Conservation (phyloP, 2,797 vertebrate species). For the Ciconia nigra region DNA sequence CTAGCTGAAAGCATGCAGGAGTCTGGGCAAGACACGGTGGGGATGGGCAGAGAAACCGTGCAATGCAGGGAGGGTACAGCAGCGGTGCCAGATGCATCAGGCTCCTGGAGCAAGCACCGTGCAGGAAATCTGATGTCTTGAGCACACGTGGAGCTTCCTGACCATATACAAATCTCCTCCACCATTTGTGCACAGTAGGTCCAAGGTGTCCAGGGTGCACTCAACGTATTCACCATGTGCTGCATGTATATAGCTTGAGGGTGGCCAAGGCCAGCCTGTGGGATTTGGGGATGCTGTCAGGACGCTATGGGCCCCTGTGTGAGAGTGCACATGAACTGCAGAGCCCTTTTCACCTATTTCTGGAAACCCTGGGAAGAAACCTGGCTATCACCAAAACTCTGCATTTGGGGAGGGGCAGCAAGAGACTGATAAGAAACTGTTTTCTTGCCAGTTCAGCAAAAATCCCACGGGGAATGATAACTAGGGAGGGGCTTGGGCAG, state of each 20-base stretch:
- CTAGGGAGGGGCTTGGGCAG: not conserved
- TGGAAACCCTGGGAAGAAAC: not conserved
- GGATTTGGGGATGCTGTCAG: not conserved
- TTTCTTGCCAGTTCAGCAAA: not conserved
- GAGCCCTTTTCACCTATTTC: not conserved
- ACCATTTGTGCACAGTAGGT: not conserved
- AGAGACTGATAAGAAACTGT: not conserved
- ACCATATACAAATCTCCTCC: not conserved
- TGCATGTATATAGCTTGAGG: not conserved
- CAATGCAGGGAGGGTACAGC: not conserved
- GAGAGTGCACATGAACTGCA: not conserved
- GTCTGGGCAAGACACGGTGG: not conserved
- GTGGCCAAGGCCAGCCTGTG: not conserved
- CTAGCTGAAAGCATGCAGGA: not conserved
- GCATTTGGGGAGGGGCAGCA: not conserved
- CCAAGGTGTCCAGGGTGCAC: not conserved
- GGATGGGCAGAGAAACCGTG: not conserved
- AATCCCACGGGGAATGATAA: not conserved
- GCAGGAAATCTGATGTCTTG: not conserved
- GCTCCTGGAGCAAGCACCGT: not conserved
- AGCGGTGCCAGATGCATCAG: rapidly evolving
- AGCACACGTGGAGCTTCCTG: not conserved
- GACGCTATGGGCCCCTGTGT: not conserved
- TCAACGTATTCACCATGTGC: rapidly evolving
- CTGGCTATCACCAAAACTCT: not conserved